Conservation (phyloP, 1,140 invertebrate genomes). For the Phocides pigmalion region DNA sequence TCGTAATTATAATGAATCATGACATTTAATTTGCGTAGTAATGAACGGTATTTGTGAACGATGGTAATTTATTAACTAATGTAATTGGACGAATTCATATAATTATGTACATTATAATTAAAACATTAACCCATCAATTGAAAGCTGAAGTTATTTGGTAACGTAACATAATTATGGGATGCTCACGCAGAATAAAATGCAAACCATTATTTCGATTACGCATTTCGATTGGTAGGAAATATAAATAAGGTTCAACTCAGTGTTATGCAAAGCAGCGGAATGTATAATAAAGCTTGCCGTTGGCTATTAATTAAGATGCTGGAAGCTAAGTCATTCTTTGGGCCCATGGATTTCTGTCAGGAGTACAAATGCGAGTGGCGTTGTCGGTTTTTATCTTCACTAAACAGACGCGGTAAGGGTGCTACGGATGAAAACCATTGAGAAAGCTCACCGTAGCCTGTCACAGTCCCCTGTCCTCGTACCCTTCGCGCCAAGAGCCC, state of each 20-base stretch:
- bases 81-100: conserved; percentile 2
- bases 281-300: conserved; percentile 16
- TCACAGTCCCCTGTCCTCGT: conserved; percentile 4
- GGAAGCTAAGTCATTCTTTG: conserved; percentile 19
- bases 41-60: neutral
- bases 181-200: neutral
- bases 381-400: conserved; percentile 46
- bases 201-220: conserved; percentile 16
- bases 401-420: conserved; percentile 33
- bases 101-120: conserved; percentile 19
- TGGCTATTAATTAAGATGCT: conserved; percentile 22
- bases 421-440: conserved; percentile 23
- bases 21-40: neutral
- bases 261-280: conserved; percentile 15
- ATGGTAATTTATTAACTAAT: neutral
- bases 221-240: conserved; percentile 8
- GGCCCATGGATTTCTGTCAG: conserved; percentile 34
- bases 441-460: conserved; percentile 15
- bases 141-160: neutral
- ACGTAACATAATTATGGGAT: neutral
- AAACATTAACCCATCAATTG: conserved; percentile 3
- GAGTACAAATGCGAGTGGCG: conserved; percentile 21
- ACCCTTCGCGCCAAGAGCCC: conserved; percentile 30
- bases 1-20: neutral
- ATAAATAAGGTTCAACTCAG: conserved; percentile 6